Conservation (phyloP, 2,888 invertebrate genomes). For the Drosophila algonquin region DNA sequence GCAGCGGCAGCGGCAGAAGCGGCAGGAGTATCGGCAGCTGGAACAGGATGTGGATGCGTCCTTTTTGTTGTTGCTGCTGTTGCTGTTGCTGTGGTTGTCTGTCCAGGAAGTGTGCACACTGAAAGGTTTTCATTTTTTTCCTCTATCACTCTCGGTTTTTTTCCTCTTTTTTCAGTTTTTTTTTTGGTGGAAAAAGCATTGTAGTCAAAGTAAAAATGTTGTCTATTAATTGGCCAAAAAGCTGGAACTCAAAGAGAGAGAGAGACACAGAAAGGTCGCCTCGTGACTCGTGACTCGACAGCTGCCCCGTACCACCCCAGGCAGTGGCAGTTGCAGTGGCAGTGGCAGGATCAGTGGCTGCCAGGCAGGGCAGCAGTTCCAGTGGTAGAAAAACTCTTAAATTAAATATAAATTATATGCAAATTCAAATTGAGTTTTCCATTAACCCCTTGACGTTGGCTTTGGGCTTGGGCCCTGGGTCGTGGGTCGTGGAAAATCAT, state of each 20-base stretch:
- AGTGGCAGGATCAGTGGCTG: not conserved
- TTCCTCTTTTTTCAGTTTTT: not conserved
- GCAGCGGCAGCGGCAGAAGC: not conserved
- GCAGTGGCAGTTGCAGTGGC: not conserved
- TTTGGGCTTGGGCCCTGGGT: too few species aligned
- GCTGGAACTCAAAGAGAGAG: not conserved
- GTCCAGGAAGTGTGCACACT: constrained; percentile 74
- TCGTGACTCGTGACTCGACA: constrained; percentile 57
- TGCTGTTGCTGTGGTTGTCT: constrained; percentile 65
- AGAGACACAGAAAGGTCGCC: constrained; percentile 18
- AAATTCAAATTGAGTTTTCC: constrained; percentile 69
- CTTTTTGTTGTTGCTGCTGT: constrained; percentile 33
- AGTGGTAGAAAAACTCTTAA: constrained; percentile 30
- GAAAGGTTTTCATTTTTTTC: constrained; percentile 49
- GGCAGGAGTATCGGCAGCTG: constrained; percentile 36
- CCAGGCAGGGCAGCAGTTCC: too few species aligned
- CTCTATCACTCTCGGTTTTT: not conserved
- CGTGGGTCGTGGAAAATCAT: constrained; percentile 47
- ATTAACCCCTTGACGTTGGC: constrained; percentile 63
- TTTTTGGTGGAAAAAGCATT: constrained; percentile 45
- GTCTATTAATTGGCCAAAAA: constrained; percentile 42
- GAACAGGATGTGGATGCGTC: constrained; percentile 65
- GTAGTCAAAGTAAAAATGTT: constrained; percentile 63
- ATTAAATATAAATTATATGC: constrained; percentile 79
- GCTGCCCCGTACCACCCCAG: constrained; percentile 35